phyloP scores from a whole-genome alignment of 1,140 invertebrate genomes.

The Drosophila mayri region DNA sequence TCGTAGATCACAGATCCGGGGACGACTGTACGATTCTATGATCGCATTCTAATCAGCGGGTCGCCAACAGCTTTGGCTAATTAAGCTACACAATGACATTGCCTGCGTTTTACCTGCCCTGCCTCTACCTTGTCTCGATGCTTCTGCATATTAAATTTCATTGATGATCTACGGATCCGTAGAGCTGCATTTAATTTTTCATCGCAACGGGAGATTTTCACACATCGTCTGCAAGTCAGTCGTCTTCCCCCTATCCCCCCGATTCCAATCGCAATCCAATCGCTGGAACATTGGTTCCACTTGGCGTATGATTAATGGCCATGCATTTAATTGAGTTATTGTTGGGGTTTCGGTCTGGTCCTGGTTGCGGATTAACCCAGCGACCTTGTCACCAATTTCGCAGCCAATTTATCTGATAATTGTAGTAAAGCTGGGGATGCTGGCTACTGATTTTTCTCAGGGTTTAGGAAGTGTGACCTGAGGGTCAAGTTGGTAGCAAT shows the following conservation, averaged over 20 bases:
- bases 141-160: slow-evolving; percentile 80
- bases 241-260: slow-evolving; percentile 5
- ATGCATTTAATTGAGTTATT: slow-evolving; percentile 78
- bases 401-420: slow-evolving; percentile 24
- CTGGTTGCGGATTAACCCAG: slow-evolving; percentile 68
- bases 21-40: slow-evolving; percentile 13
- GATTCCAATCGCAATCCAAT: slow-evolving; percentile 16
- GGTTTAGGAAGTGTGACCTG: neutral
- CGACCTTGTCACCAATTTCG: slow-evolving; percentile 70
- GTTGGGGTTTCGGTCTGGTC: slow-evolving; percentile 37
- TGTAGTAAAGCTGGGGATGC: slow-evolving; percentile 3
- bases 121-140: slow-evolving; percentile 8
- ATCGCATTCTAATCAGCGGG: slow-evolving; percentile 74
- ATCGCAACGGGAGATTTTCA: slow-evolving; percentile 81
- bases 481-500: slow-evolving; percentile 2
- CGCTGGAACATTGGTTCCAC: slow-evolving; percentile 39
- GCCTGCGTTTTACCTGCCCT: slow-evolving; percentile 25
- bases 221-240: slow-evolving; percentile 57
- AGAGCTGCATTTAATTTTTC: slow-evolving; percentile 83
- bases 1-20: slow-evolving; percentile 3
- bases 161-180: slow-evolving; percentile 78
- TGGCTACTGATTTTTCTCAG: neutral
- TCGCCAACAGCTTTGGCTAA: slow-evolving; percentile 71
- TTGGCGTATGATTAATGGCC: slow-evolving; percentile 77
- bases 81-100: slow-evolving; percentile 81